Conservation (phyloP, 2,113 vertebrate species). For the Mobula hypostoma region DNA sequence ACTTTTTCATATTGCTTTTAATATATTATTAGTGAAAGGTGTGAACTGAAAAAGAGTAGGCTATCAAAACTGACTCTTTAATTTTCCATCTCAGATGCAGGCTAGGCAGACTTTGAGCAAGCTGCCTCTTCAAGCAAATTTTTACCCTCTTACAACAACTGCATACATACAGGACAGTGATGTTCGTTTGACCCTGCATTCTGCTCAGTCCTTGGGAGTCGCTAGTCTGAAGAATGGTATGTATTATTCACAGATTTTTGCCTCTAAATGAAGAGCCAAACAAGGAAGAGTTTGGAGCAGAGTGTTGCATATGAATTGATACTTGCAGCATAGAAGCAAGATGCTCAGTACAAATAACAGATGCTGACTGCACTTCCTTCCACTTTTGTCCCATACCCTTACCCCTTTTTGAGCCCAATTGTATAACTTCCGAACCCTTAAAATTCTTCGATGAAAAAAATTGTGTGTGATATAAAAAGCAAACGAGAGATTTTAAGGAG, state of each 20-base stretch:
- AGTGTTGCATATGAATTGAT: neutral
- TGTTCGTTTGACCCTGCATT: slow-evolving; percentile 67
- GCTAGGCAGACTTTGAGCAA: slow-evolving; percentile 70
- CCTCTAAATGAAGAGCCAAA: neutral
- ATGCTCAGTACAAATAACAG: too few relatives aligned
- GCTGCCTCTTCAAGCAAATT: slow-evolving; percentile 84
- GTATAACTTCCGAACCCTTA: too few relatives aligned
- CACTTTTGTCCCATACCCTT: too few relatives aligned
- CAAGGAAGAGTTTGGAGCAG: neutral
- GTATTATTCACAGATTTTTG: slow-evolving; percentile 39
- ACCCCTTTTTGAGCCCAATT: too few relatives aligned
- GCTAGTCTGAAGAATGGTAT: slow-evolving; percentile 72
- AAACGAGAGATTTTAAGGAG: too few relatives aligned
- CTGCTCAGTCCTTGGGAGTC: slow-evolving; percentile 77
- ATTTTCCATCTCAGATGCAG: slow-evolving; percentile 67
- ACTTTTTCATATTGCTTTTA: neutral
- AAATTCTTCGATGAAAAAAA: too few relatives aligned
- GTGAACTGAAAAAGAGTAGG: neutral
- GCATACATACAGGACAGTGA: slow-evolving; percentile 69
- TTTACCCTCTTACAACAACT: slow-evolving; percentile 83
- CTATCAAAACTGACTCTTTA: neutral
- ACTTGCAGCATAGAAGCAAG: too few relatives aligned
- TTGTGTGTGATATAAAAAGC: too few relatives aligned
- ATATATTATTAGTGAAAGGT: neutral
- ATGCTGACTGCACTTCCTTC: too few relatives aligned